phyloP scores from a whole-genome alignment of 1,140 invertebrate species.

The Pachypeltis micranthus region DNA sequence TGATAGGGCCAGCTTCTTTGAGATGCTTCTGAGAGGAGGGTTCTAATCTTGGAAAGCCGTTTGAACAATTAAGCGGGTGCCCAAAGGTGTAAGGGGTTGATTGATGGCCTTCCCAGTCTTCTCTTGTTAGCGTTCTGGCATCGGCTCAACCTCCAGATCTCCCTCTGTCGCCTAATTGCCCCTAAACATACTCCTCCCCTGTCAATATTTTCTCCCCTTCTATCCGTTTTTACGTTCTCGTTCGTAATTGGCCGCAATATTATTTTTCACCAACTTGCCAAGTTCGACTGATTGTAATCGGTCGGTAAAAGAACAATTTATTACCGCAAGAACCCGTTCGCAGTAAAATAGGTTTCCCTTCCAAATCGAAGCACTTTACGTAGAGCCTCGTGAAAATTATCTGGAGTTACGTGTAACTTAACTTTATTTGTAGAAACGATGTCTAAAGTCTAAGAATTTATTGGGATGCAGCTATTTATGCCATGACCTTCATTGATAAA shows the following conservation, averaged over 20 bases:
- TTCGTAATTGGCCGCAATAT: no score
- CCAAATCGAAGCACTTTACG: no score
- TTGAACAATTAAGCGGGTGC: constrained; percentile 6
- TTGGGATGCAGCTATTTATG: no score
- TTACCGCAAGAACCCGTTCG: not conserved
- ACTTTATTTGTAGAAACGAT: no score
- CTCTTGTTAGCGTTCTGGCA: constrained; percentile 9
- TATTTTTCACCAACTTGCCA: not conserved
- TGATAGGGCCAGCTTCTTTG: not conserved
- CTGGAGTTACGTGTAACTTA: no score
- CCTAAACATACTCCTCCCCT: not conserved
- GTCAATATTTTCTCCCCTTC: not conserved
- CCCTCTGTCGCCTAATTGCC: not conserved
- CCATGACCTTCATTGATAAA: no score
- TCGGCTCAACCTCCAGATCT: not conserved
- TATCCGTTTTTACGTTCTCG: not conserved
- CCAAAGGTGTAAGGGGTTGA: constrained; percentile 1
- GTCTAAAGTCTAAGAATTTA: no score
- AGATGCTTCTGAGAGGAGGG: not conserved
- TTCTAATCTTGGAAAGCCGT: constrained; percentile 6
- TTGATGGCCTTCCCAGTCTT: not conserved
- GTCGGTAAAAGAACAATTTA: not conserved
- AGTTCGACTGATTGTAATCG: not conserved
- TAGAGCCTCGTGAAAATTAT: no score
- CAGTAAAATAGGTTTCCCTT: no score